Percentiles rank a stretch among this genome's conserved stretches.
Conservation (phyloP, 2,888 invertebrate genomes). For the Thereva nobilitata region DNA sequence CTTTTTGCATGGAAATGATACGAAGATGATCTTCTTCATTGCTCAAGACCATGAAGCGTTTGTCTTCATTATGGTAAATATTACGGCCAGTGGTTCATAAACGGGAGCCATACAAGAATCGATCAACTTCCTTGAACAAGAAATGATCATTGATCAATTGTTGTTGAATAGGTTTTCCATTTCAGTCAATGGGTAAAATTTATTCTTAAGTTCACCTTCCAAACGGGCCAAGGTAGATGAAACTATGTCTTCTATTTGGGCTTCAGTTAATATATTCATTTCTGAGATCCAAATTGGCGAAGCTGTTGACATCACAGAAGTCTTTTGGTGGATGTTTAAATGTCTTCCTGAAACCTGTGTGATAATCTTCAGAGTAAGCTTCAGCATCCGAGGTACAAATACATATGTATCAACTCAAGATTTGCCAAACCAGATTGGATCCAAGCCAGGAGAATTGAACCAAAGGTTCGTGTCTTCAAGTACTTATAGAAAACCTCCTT, state of each 20-base stretch:
- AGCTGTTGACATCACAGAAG: slow-evolving; percentile 89
- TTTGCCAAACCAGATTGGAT: slow-evolving; percentile 98
- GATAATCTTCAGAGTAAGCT: slow-evolving; percentile 93
- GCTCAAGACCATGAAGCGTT: slow-evolving; percentile 97
- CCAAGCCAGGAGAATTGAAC: slow-evolving; percentile 89
- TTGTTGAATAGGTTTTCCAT: slow-evolving; percentile 96
- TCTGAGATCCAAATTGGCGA: slow-evolving; percentile 91
- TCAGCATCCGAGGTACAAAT: slow-evolving; percentile 98
- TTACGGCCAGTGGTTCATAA: slow-evolving; percentile 98
- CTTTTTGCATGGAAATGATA: slow-evolving; percentile 98
- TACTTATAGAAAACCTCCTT: slow-evolving; percentile 86
- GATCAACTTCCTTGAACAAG: slow-evolving; percentile 94
- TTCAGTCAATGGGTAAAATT: slow-evolving; percentile 92
- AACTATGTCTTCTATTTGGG: slow-evolving; percentile 93
- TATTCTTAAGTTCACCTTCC: slow-evolving; percentile 89
- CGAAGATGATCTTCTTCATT: slow-evolving; percentile 98
- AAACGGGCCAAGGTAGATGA: slow-evolving; percentile 79
- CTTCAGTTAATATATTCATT: slow-evolving; percentile 89
- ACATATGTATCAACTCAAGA: slow-evolving; percentile 93
- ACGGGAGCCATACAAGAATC: slow-evolving; percentile 84
- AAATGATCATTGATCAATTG: slow-evolving; percentile 97
- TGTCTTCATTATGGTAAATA: slow-evolving; percentile 96
- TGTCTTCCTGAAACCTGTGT: slow-evolving; percentile 90
- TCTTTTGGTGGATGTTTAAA: slow-evolving; percentile 93
- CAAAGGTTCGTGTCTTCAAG: slow-evolving; percentile 87